phyloP scores from a whole-genome alignment of 2,113 vertebrate species.

The Brachionichthys hirsutus region DNA sequence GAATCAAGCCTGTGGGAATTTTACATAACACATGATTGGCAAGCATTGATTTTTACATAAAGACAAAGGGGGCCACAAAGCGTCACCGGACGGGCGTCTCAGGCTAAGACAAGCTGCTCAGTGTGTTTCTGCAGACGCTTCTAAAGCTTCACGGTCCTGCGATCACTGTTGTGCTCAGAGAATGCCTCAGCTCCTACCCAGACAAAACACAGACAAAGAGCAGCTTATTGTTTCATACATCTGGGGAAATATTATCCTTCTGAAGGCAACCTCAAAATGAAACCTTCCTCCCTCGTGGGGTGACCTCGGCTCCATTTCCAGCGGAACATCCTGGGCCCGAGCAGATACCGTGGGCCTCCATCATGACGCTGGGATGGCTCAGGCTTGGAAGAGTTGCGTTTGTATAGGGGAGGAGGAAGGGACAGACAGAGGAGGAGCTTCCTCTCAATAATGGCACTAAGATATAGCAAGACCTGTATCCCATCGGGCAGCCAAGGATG shows the following conservation, averaged over 20 bases:
- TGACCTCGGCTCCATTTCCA: conserved; percentile 18
- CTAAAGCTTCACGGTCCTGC: conserved; percentile 81
- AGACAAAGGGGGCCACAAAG: conserved; percentile 80
- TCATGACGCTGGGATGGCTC: conserved; percentile 41
- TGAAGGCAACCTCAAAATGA: conserved; percentile 51
- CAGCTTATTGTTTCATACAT: conserved; percentile 69
- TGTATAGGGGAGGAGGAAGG: conserved; percentile 55
- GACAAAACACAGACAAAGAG: conserved; percentile 74
- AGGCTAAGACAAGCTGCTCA: conserved; percentile 73
- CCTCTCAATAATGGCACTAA: conserved; percentile 55
- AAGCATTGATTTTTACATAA: conserved; percentile 82
- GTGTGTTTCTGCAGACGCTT: conserved; percentile 72
- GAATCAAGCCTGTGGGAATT: conserved; percentile 80
- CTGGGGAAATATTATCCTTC: conserved; percentile 53
- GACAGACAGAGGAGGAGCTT: conserved; percentile 61
- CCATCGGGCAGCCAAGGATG: conserved; percentile 67
- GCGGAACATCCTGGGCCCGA: background rate
- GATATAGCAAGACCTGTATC: conserved; percentile 67
- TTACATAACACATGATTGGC: conserved; percentile 85
- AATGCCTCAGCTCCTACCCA: conserved; percentile 74
- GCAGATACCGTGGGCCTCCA: conserved; percentile 32
- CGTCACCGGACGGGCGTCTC: conserved; percentile 75
- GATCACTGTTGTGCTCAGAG: conserved; percentile 77
- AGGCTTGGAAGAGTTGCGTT: conserved; percentile 66
- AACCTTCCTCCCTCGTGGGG: conserved; percentile 37